phyloP scores from a whole-genome alignment of 2,113 vertebrate genomes.

The Pholis gunnellus region DNA sequence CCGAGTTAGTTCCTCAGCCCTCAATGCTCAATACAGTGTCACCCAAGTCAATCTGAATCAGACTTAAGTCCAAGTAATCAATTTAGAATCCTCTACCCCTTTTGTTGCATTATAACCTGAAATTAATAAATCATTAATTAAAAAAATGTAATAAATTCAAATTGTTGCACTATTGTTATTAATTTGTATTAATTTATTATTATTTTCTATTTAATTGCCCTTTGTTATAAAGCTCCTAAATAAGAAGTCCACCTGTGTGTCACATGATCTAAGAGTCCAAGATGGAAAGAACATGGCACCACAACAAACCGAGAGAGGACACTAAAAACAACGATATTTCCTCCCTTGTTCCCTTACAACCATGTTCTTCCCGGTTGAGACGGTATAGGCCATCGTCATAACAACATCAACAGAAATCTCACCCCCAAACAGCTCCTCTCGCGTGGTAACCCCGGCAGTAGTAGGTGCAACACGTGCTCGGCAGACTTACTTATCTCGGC shows the following conservation, averaged over 20 bases:
- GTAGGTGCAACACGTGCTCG: neutral
- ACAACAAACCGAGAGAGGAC: too few relatives aligned
- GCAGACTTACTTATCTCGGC: constrained; percentile 65
- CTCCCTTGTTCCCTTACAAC: neutral
- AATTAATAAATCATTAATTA: too few relatives aligned
- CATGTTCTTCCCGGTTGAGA: neutral
- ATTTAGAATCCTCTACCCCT: neutral
- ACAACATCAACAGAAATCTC: constrained; percentile 4
- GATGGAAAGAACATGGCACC: too few relatives aligned
- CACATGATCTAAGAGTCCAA: too few relatives aligned
- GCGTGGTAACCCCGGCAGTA: neutral
- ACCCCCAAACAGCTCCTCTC: neutral
- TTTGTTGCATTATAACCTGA: too few relatives aligned
- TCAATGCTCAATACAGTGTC: neutral
- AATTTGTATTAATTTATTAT: too few relatives aligned
- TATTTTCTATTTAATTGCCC: too few relatives aligned
- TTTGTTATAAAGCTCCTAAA: too few relatives aligned
- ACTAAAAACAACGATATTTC: neutral
- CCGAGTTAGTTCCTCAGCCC: neutral
- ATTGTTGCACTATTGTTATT: too few relatives aligned
- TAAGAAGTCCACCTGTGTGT: too few relatives aligned
- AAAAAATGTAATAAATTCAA: too few relatives aligned
- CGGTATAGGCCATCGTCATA: neutral
- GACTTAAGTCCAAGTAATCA: neutral
- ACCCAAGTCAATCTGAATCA: neutral